These are phyloP conservation scores for Melanogrammus aeglefinus DNA, from an alignment of 2,797 vertebrate species.

Conservation along the genomic window DNA sequence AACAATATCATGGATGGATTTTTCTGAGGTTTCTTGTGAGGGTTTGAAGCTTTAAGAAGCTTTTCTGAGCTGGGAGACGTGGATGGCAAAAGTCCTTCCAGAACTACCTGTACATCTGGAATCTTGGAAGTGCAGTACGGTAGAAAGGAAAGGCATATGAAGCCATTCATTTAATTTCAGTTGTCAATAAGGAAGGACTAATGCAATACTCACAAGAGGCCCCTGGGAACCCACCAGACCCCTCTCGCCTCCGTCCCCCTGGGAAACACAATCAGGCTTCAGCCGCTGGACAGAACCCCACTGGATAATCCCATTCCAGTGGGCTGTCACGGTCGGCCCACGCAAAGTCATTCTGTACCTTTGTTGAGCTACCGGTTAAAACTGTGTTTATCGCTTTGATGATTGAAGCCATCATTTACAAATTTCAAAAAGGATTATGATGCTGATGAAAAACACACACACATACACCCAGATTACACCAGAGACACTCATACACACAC, in stretches of 20 bases:
- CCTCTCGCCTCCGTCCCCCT: conserved; percentile 74
- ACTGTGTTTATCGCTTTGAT: background rate
- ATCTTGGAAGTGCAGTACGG: background rate
- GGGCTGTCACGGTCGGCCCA: background rate
- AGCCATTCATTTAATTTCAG: background rate
- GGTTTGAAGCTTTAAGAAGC: too few relatives aligned
- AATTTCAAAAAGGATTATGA: background rate
- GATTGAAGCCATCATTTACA: background rate
- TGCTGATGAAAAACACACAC: background rate
- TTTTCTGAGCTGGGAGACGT: too few relatives aligned
- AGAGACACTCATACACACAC: background rate
- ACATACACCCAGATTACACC: background rate
- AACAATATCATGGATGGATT: too few relatives aligned
- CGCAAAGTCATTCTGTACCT: background rate
- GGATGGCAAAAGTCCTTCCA: too few relatives aligned
- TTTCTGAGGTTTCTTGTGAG: too few relatives aligned
- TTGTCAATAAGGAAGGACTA: conserved; percentile 5
- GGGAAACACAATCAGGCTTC: conserved; percentile 24
- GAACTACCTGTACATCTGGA: background rate
- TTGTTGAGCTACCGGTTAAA: background rate
- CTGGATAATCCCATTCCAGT: background rate
- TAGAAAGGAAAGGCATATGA: background rate
- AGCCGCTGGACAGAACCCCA: background rate
- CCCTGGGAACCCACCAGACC: conserved; percentile 72
- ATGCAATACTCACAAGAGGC: conserved; percentile 65